Percentiles rank a stretch among this genome's conserved stretches.
These are phyloP conservation scores for Tipula confusa DNA, from an alignment of 2,888 invertebrate genomes.

Conservation along the genomic window DNA sequence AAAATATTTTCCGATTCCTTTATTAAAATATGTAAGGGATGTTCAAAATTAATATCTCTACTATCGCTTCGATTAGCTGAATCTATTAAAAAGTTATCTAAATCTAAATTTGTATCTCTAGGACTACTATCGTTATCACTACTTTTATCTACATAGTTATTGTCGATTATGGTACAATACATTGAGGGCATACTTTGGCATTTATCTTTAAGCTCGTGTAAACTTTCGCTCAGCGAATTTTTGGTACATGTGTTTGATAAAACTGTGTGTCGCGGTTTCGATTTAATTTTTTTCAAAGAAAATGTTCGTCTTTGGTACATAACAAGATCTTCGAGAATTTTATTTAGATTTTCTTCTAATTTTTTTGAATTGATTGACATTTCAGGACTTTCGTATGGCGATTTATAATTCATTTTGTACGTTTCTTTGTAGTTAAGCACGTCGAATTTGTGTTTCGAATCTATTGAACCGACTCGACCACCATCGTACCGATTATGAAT, in stretches of 20 bases:
- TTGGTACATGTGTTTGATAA: background rate
- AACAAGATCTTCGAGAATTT: background rate
- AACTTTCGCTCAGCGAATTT: background rate
- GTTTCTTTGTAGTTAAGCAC: background rate
- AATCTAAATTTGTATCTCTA: background rate
- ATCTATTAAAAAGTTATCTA: background rate
- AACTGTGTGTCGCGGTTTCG: background rate
- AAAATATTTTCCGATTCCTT: background rate
- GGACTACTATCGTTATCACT: background rate
- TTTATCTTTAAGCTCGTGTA: background rate
- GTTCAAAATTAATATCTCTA: background rate
- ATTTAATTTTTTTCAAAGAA: background rate
- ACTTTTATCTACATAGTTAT: background rate
- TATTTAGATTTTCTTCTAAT: background rate
- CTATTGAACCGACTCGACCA: background rate
- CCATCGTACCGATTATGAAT: background rate
- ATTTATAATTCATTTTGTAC: background rate
- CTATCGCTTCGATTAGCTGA: background rate
- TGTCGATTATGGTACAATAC: background rate
- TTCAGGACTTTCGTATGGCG: slow-evolving; percentile 12
- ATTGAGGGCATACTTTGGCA: background rate
- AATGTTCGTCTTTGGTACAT: background rate
- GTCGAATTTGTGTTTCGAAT: background rate
- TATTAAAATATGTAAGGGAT: background rate
- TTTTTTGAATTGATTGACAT: background rate